A percentile compares a stretch with the other conserved stretches of the same genome.
Evolutionary conservation across 2,797 vertebrate species (phyloP).

Genomic region (Masticophis lateralis): DNA sequence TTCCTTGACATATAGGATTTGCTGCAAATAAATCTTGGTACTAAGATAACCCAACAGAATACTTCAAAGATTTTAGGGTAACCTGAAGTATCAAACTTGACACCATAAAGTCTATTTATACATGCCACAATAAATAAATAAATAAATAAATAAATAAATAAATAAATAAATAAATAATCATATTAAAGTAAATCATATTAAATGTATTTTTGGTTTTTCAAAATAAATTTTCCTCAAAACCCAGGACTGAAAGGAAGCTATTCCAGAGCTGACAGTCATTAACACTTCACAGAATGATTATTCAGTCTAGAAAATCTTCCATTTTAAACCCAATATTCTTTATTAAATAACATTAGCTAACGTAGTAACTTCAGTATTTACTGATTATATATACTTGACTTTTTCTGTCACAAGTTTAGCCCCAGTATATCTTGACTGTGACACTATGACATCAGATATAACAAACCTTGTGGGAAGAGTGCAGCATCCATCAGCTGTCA

Average conservation of each 20-base stretch:
- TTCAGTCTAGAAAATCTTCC: neutral
- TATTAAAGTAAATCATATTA: neutral
- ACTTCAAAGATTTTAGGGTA: neutral
- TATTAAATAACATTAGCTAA: neutral
- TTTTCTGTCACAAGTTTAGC: neutral
- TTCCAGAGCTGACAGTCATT: neutral
- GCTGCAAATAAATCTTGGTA: neutral
- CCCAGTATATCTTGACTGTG: neutral
- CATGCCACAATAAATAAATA: neutral
- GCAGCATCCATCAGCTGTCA: slow-evolving; percentile 88
- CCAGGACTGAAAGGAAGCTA: slow-evolving; percentile 20
- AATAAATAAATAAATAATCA: too few relatives aligned
- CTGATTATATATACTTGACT: neutral
- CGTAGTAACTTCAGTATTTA: neutral
- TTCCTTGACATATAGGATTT: neutral
- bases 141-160: too few relatives aligned
- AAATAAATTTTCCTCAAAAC: neutral
- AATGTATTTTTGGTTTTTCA: neutral
- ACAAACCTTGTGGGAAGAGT: slow-evolving; percentile 86
- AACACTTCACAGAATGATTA: neutral
- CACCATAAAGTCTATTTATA: neutral
- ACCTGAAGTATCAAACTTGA: neutral
- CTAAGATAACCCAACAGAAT: neutral
- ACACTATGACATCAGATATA: neutral
- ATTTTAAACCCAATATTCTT: neutral